Conservation (phyloP, 1,140 invertebrate genomes). For the Diploscapter pachys region DNA sequence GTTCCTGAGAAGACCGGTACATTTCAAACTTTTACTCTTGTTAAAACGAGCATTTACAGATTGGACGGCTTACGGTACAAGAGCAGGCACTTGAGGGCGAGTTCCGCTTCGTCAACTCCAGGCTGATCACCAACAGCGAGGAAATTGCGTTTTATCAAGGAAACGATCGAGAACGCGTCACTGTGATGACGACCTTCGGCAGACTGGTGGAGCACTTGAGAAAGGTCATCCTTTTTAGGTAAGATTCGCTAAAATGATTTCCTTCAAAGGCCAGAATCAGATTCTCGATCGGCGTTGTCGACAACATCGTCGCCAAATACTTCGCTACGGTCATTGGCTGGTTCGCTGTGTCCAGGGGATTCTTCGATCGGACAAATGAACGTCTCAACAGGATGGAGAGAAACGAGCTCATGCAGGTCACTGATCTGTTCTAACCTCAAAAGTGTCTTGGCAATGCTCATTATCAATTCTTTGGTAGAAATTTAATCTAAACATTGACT, state of each 20-base stretch:
- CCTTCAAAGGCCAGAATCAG: slow-evolving; percentile 55
- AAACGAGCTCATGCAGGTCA: slow-evolving; percentile 53
- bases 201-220: slow-evolving; percentile 82
- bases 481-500: too few relatives aligned
- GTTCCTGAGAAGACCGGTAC: slow-evolving; percentile 76
- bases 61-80: slow-evolving; percentile 80
- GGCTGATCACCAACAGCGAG: slow-evolving; percentile 93
- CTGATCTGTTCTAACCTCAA: neutral
- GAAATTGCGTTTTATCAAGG: slow-evolving; percentile 91
- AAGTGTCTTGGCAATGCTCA: neutral
- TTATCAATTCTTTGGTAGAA: too few relatives aligned
- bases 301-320: slow-evolving; percentile 95
- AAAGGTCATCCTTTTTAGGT: slow-evolving; percentile 78
- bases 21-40: slow-evolving; percentile 64
- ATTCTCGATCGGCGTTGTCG: slow-evolving; percentile 85
- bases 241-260: slow-evolving; percentile 9
- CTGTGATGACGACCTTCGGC: slow-evolving; percentile 79
- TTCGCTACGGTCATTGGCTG: slow-evolving; percentile 90
- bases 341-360: slow-evolving; percentile 87
- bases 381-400: slow-evolving; percentile 39
- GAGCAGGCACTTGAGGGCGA: slow-evolving; percentile 96
- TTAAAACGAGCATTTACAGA: slow-evolving; percentile 66
- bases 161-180: slow-evolving; percentile 70
- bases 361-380: slow-evolving; percentile 69
- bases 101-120: slow-evolving; percentile 90